Base-by-base conservation (phyloP, 2,113 vertebrate species). In the Dipodomys spectabilis region DNA sequence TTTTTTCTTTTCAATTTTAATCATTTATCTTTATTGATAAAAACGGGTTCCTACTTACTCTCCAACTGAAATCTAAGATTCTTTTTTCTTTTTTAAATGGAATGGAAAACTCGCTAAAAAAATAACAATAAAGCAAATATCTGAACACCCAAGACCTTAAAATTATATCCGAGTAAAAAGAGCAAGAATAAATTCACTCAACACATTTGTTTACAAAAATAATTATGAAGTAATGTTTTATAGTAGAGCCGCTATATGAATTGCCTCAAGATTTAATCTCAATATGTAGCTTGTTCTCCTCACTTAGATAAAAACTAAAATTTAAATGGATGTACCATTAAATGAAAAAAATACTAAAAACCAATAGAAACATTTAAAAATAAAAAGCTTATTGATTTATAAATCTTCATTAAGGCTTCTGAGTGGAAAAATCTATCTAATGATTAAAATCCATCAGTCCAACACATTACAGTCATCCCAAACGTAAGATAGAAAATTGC, bases 1-100 rank as follows among this genome's bases (percentile, higher is more conserved):
- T 23, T 80, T 35, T 25, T 35, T 23, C 7, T n/a, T 57, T 20
- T n/a, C 64, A 44, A 16, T 2, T 64, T 18, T 97, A 75, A 97
- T 86, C 90, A 95, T 65, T 97, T 75, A 82, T 84, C 95, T 98
- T 98, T 98, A 98, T 98, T 98, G 96, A 97, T 97, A 98, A 98
- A 98, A 98, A 57, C 97, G 92, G 88, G 96, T 90, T 97, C 97
- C 95, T 97, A 86, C 93, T 97, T 94, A 97, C 94, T n/a, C 93
- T 95, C 87, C 96, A 89, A 96, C 93, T 39, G 64, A 65, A 19
- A 25, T 82, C 19, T 28, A 94, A 98, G 94, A 86, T 95, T 97
- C 75, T 95, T 57, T 57, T 57, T 13, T 92, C 3, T 73, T 73
- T 73, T 44, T 87, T 97, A 96, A 97, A 96, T 65, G 94, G 94